A percentile compares a stretch with the other conserved stretches of the same genome.
These are phyloP conservation scores for Muscicapa comitata DNA, from an alignment of 2,797 vertebrate species.

Conservation along the genomic window DNA sequence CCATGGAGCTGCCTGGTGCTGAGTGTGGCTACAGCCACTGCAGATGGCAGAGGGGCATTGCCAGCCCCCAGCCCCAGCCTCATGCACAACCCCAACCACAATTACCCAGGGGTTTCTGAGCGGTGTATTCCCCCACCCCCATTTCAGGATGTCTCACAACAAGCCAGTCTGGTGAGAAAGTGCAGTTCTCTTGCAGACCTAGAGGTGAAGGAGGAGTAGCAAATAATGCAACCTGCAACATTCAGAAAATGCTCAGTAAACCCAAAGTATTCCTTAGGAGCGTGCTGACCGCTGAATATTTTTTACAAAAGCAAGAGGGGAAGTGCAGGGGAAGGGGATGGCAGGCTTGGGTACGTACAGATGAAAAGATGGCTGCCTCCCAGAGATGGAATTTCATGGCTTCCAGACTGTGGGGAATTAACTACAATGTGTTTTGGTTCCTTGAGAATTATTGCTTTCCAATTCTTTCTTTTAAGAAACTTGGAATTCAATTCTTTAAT, in stretches of 20 bases:
- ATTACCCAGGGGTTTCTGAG: background rate
- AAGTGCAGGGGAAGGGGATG: background rate
- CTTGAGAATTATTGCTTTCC: background rate
- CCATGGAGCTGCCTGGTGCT: background rate
- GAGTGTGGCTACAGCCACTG: background rate
- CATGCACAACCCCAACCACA: accelerated
- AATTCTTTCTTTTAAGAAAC: background rate
- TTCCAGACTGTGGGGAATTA: background rate
- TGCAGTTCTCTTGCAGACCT: background rate
- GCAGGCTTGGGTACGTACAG: background rate
- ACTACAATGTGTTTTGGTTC: background rate
- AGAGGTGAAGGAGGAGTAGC: background rate
- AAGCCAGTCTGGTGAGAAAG: background rate
- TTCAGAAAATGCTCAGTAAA: background rate
- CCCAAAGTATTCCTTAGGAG: background rate
- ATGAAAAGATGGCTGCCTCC: background rate
- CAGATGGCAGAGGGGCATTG: accelerated
- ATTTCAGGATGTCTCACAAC: accelerated
- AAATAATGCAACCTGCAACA: background rate
- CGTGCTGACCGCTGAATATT: background rate
- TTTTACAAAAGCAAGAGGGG: background rate
- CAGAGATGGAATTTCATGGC: background rate
- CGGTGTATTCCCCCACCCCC: accelerated
- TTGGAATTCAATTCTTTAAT: background rate
- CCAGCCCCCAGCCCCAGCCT: background rate